Conservation (phyloP, 2,797 vertebrate species). For the Acipenser ruthenus region DNA sequence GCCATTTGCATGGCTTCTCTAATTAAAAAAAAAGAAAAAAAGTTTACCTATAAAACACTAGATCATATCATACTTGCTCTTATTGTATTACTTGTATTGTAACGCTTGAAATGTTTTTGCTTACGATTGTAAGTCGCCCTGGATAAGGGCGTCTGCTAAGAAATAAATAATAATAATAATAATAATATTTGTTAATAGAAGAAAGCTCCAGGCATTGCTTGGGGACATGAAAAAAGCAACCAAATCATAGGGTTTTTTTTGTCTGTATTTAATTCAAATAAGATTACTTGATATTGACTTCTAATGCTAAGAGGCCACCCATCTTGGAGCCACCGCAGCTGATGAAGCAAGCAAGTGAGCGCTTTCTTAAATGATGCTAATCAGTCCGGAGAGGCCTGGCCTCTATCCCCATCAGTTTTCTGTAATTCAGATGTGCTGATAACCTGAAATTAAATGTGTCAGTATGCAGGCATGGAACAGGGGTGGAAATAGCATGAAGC, state of each 20-base stretch:
- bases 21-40: slow-evolving; percentile 55
- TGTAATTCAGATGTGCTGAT: slow-evolving; percentile 90
- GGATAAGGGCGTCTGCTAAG: no score
- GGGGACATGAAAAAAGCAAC: slow-evolving; percentile 38
- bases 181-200: slow-evolving; percentile 13
- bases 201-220: slow-evolving; percentile 16
- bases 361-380: slow-evolving; percentile 96
- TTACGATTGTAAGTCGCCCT: no score
- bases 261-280: slow-evolving; percentile 74
- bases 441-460: slow-evolving; percentile 91
- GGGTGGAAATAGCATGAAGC: slow-evolving; percentile 24
- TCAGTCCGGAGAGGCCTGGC: slow-evolving; percentile 89
- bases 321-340: slow-evolving; percentile 73
- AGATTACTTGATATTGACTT: slow-evolving; percentile 78
- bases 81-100: no score
- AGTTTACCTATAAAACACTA: slow-evolving; percentile 36
- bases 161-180: no score
- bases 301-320: slow-evolving; percentile 80
- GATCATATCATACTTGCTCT: slow-evolving; percentile 51
- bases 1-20: slow-evolving; percentile 79
- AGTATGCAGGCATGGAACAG: slow-evolving; percentile 62
- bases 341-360: slow-evolving; percentile 68
- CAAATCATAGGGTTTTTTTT: slow-evolving; percentile 58
- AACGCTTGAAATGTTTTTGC: no score
- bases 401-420: slow-evolving; percentile 81